Conservation (phyloP, 2,113 vertebrate genomes). For the Coreoperca whiteheadi region DNA sequence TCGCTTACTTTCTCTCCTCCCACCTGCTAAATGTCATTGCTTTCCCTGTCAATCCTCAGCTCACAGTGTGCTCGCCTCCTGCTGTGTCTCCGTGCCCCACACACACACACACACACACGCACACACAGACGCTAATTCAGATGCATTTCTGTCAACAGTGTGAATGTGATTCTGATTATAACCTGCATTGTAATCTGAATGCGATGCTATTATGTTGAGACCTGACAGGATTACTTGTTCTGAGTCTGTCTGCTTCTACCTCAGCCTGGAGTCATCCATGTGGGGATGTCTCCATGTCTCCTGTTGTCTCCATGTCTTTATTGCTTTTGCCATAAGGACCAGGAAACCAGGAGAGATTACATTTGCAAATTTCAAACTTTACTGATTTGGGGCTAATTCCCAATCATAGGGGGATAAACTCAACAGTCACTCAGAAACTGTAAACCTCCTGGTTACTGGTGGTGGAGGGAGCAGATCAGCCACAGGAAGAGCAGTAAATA, state of each 20-base stretch:
- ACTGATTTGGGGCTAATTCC: neutral
- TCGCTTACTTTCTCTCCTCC: constrained; percentile 9
- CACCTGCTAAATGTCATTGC: constrained; percentile 65
- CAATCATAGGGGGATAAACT: neutral
- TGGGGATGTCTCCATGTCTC: too few relatives aligned
- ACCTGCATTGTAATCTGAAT: neutral
- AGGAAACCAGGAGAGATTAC: neutral
- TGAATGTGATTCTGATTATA: constrained; percentile 17
- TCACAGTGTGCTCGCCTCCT: neutral
- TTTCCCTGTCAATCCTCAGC: constrained; percentile 34
- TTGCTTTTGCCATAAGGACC: too few relatives aligned
- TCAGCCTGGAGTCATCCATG: neutral
- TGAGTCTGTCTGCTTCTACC: neutral
- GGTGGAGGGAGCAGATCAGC: too few relatives aligned
- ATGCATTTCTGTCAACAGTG: neutral
- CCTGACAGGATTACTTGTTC: neutral
- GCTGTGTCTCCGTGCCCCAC: constrained; percentile 3
- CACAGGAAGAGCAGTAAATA: neutral
- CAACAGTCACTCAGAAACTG: too few relatives aligned
- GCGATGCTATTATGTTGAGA: neutral
- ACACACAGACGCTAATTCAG: neutral
- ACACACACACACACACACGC: neutral
- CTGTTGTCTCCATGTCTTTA: too few relatives aligned
- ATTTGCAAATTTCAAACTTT: neutral
- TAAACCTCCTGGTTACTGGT: neutral